Percentiles rank a stretch among this genome's conserved stretches.
Conservation (phyloP, 1,140 invertebrate species). For the Aphelenchoides fujianensis region DNA sequence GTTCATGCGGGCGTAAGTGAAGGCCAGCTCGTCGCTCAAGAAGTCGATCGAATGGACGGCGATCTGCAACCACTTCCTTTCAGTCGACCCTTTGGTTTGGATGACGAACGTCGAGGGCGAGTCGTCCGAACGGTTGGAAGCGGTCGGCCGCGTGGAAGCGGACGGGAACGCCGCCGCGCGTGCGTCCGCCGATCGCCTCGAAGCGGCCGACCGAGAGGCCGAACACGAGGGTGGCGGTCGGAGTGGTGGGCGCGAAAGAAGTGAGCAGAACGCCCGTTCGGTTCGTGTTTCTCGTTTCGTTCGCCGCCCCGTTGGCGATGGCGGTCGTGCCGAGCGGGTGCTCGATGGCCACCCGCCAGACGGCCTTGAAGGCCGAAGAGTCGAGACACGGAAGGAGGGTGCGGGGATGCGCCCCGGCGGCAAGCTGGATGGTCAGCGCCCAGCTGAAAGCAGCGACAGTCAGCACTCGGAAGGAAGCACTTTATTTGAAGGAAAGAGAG, state of each 20-base stretch:
- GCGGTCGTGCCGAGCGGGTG: background rate
- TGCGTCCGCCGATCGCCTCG: background rate
- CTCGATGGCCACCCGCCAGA: background rate
- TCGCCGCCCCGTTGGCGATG: background rate
- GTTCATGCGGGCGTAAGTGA: background rate
- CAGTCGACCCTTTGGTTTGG: background rate
- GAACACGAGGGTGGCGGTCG: background rate
- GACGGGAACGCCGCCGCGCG: background rate
- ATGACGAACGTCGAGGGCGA: background rate
- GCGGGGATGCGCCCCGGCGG: background rate
- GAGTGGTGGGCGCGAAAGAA: background rate
- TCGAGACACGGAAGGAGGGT: background rate
- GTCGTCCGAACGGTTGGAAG: background rate
- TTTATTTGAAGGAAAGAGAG: no score
- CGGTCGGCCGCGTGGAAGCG: background rate
- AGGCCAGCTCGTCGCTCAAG: background rate
- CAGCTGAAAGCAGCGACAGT: background rate
- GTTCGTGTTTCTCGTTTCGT: background rate
- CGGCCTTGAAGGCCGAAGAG: background rate
- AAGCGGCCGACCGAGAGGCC: background rate
- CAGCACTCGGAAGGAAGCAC: background rate
- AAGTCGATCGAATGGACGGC: background rate
- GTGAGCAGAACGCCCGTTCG: background rate
- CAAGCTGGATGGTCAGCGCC: background rate
- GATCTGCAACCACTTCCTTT: background rate